Evolutionary conservation across 2,113 vertebrate genomes (phyloP), one percentile per base, ranked within the genome.

Genomic region (Oncorhynchus tshawytscha): DNA sequence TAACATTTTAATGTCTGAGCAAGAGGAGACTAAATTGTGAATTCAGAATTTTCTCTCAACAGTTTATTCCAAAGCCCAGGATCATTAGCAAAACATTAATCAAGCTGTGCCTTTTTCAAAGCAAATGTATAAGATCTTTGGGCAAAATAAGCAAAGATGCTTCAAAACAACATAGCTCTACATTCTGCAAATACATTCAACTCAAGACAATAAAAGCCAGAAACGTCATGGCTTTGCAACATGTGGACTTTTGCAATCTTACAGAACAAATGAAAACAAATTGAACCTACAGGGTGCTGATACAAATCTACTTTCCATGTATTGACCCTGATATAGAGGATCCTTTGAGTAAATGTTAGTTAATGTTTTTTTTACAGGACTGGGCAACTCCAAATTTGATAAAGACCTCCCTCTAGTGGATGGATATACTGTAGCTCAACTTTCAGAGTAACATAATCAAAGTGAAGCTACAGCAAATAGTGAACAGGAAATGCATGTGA

Each of bases 181-280:
- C 82, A 88, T 88, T 87, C 82, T 81, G 74, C 20, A 65, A 68
- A 78, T 82, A 88, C 86, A 90, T 90, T 89, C 88, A 84, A 87
- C 65, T 82, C 67, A 85, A 84, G n/a, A 67, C 76, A 70, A 79
- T 29, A 71, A 72, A 81, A 81, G 45, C 7, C 12, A 73, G 5
- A 77, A 3, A 29, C 6, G 18, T 25, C n/a, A 62, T n/a, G 22
- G 59, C n/a, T 62, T 62, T 62, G 59, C 13, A 3, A 62, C 7
- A 62, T 22, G 54, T 65, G 3, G 29, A 57, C 64, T 34, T 48
- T 22, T 11, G 59, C 6, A 57, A 65, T 39, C 20, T 34, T 6
- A 45, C 31, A 31, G 67, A 31, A 69, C 67, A 20, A 9, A 39
- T 64, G 9, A 24, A 64, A 64, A 11, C 60, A n/a, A 54, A 54